These are phyloP conservation scores for Aurelia aurita DNA, from an alignment of 30 jellyfish, hydroid and myxozoan species.

Conservation along the genomic window DNA sequence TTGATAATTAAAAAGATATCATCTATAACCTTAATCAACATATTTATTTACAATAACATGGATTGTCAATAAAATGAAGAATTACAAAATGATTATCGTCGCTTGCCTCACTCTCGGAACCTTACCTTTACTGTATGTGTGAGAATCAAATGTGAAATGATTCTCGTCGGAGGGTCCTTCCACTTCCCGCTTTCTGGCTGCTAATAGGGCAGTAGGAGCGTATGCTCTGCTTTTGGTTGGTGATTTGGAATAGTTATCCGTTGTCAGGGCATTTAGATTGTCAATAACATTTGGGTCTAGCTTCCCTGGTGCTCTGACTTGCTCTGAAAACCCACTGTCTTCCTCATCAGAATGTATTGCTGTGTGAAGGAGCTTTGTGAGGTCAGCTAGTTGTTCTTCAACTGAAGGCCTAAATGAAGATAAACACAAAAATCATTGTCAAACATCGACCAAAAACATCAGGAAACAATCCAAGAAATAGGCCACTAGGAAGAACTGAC, in stretches of 20 bases:
- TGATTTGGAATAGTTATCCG: conserved; percentile 56
- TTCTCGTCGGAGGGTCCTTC: conserved; percentile 63
- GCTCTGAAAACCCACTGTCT: conserved; percentile 60
- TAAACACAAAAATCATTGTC: no score
- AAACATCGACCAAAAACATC: no score
- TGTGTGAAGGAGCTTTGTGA: conserved; percentile 82
- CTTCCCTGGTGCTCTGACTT: conserved; percentile 84
- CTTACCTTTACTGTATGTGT: background rate
- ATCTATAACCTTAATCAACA: no score
- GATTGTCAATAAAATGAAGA: background rate
- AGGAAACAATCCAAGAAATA: no score
- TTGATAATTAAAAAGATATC: no score
- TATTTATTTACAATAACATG: no score
- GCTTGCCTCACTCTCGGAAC: no score
- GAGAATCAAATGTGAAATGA: conserved; percentile 14
- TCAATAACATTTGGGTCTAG: conserved; percentile 66
- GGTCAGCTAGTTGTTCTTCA: conserved; percentile 88
- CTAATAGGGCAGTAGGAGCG: conserved; percentile 70
- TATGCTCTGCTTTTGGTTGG: conserved; percentile 58
- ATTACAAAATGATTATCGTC: no score
- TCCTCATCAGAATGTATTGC: conserved; percentile 88
- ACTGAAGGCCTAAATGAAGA: conserved; percentile 73
- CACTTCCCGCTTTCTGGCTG: conserved; percentile 57
- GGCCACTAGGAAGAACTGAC: no score
- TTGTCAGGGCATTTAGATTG: conserved; percentile 69